These are phyloP conservation scores for Chydorus sphaericus DNA, from an alignment of 2,888 invertebrate species.

Conservation along the genomic window DNA sequence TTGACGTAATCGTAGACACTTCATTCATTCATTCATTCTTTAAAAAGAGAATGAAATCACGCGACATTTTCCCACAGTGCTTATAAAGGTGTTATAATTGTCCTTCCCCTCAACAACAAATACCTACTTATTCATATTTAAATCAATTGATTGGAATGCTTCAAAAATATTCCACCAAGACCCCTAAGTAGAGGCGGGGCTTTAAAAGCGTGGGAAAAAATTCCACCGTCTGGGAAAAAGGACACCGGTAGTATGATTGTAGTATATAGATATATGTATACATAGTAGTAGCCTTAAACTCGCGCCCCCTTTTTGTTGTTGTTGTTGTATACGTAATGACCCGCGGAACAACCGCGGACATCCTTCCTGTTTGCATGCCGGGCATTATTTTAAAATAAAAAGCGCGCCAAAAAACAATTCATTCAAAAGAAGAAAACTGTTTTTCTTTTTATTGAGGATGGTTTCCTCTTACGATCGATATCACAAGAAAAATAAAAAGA, in stretches of 20 bases:
- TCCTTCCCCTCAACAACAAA: no score
- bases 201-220: background rate
- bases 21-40: background rate
- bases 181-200: background rate
- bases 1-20: background rate
- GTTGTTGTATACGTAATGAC: background rate
- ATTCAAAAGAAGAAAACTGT: background rate
- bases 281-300: no score
- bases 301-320: background rate
- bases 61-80: no score
- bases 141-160: background rate
- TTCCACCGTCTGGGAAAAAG: conserved; percentile 1
- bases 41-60: background rate
- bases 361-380: background rate
- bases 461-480: background rate
- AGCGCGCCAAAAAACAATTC: background rate
- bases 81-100: background rate
- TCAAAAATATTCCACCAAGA: background rate
- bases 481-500: background rate
- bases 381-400: background rate
- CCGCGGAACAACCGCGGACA: background rate
- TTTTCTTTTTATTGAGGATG: background rate
- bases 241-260: background rate
- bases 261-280: background rate
- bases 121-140: no score